Evolutionary conservation across 2,113 vertebrate genomes (phyloP).

Genomic region (chimpanzee (Pan troglodytes)): NHGRI_mPanTro3-v2.1_pri NC_072401.2:84791501-84792000

Average conservation of each 20-base stretch:
- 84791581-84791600: constrained; percentile 27
- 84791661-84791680: neutral
- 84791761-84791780: neutral
- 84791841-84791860: neutral
- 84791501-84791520: constrained; percentile 79
- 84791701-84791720: neutral
- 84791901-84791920: too few species aligned
- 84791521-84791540: constrained; percentile 64
- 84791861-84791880: neutral
- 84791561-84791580: constrained; percentile 38
- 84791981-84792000: too few species aligned
- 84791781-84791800: neutral
- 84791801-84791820: neutral
- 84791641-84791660: neutral
- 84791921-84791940: neutral
- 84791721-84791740: neutral
- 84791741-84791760: neutral
- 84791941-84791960: neutral
- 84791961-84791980: too few species aligned
- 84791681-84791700: neutral
- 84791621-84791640: neutral
- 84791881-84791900: neutral
- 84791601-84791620: neutral
- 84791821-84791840: neutral
- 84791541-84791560: constrained; percentile 56